Conservation (phyloP, 2,888 invertebrate species). For the Dryomyza anilis region DNA sequence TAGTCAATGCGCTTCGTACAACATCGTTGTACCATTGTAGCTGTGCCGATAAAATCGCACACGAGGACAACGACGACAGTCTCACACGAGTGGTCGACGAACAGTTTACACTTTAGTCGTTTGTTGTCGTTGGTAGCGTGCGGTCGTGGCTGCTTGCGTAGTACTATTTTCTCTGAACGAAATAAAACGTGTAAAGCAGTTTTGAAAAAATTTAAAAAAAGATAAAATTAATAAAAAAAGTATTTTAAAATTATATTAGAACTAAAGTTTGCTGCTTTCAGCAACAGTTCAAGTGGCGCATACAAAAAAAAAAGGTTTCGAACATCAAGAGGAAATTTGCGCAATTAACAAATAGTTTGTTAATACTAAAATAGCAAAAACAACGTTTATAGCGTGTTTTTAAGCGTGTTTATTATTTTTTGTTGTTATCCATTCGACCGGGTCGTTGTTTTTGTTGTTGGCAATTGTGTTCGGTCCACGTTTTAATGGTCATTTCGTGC, state of each 20-base stretch:
- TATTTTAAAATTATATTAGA: neutral
- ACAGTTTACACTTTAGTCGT: conserved; percentile 41
- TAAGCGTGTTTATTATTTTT: conserved; percentile 7
- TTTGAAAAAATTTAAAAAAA: too few relatives aligned
- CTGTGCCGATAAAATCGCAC: conserved; percentile 1
- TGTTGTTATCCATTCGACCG: conserved; percentile 25
- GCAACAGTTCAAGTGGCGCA: neutral
- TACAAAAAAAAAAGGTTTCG: neutral
- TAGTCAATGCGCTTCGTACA: conserved; percentile 25
- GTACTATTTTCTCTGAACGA: neutral
- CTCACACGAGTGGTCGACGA: conserved; percentile 2
- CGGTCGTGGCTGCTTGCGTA: conserved; percentile 39
- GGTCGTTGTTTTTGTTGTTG: conserved; percentile 35
- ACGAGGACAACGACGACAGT: conserved; percentile 12
- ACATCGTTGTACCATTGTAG: conserved; percentile 22
- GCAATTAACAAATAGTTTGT: conserved; percentile 31
- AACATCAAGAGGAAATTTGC: conserved; percentile 15
- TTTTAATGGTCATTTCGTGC: conserved; percentile 47
- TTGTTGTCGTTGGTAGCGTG: conserved; percentile 47
- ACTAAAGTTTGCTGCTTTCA: neutral
- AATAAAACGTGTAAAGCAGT: neutral
- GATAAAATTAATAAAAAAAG: neutral
- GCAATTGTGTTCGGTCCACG: conserved; percentile 41
- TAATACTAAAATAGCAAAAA: neutral
- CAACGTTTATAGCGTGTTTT: neutral